A percentile compares a stretch with the other conserved stretches of the same genome.
Evolutionary conservation across 1,140 invertebrate genomes (phyloP).

Genomic region (Leptinotarsa undecemlineata): DNA sequence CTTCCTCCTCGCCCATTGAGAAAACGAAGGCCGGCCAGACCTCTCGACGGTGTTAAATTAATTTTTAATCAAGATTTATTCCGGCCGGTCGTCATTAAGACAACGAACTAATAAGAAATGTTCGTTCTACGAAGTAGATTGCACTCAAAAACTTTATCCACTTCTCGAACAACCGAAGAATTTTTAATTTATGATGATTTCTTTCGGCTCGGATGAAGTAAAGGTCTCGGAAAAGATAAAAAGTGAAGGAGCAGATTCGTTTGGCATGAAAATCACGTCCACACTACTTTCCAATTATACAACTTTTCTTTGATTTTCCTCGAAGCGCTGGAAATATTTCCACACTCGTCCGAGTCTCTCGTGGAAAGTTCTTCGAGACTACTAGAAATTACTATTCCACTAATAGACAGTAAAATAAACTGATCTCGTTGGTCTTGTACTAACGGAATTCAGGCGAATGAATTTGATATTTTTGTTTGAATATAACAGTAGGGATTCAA

Average conservation of each 20-base stretch:
- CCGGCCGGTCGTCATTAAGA: slow-evolving; percentile 24
- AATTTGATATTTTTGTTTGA: no score
- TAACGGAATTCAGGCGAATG: no score
- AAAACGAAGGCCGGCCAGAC: not conserved
- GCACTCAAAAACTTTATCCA: slow-evolving; percentile 12
- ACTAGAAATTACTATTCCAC: no score
- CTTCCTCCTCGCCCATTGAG: not conserved
- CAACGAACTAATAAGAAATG: slow-evolving; percentile 26
- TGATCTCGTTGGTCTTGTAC: no score
- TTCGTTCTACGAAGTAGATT: not conserved
- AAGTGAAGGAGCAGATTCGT: not conserved
- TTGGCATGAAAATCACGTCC: not conserved
- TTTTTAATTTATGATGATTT: slow-evolving; percentile 17
- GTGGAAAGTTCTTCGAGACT: no score
- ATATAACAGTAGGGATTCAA: no score
- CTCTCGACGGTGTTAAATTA: slow-evolving; percentile 20
- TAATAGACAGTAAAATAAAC: no score
- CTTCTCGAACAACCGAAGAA: slow-evolving; percentile 17
- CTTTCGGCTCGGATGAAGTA: not conserved
- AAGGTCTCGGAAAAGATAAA: slow-evolving; percentile 1
- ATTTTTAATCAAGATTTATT: slow-evolving; percentile 31
- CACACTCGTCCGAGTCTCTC: no score
- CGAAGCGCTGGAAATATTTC: no score
- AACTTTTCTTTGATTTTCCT: not conserved
- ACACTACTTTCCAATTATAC: not conserved